Base-by-base conservation (phyloP, 30 jellyfish, hydroid and myxozoan genomes). In the Nemopilema nomurai region DNA sequence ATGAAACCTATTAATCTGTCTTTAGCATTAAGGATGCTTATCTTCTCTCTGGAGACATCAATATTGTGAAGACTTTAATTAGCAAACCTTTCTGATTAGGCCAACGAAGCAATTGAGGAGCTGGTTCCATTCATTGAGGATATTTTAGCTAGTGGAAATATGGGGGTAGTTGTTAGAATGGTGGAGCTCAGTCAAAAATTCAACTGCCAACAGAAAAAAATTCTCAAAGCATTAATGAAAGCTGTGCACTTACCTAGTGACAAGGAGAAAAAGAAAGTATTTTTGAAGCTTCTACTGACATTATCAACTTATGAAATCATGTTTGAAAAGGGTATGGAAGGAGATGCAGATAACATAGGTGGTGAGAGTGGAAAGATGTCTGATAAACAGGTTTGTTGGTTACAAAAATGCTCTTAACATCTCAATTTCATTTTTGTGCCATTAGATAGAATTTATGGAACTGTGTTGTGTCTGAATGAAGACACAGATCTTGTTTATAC, bases 81-180 rank as follows among this genome's bases (percentile, higher is more conserved):
- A 91, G 78, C 51, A 71, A 24, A 29, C 83, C 1, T 32, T 76
- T 25, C 89, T 25, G 67, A 19, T 23, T 62, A 91, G 97, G 97
- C 97, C 20, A 74, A 76, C 23, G 75, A 52, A 21, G 62, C 80
- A 18, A 31, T 91, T 28, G 79, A 50, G 21, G 92, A 91, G 52
- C 85, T 91, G 16, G 26, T 62, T 24, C 88, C 92, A 23, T 91
- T 63, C 68, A 65, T 79, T 0, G 98, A 91, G 77, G 98, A 91
- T 78, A 80, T 91, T 31, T 72, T 91, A 26, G 98, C 98, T 1
- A 64, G 87, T 75, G 98, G 98, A 0, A 63, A 86, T 81, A 91
- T 91, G 98, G 98, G 98, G 23, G 82, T 91, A 70, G 88, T 87
- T 29, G 96, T 86, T 17, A 51, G 93, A 65, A 74, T 83, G 72